Evolutionary conservation across 2,888 invertebrate genomes (phyloP), one percentile per base, ranked within the genome.

Genomic region (Dicyrtoma fusca): DNA sequence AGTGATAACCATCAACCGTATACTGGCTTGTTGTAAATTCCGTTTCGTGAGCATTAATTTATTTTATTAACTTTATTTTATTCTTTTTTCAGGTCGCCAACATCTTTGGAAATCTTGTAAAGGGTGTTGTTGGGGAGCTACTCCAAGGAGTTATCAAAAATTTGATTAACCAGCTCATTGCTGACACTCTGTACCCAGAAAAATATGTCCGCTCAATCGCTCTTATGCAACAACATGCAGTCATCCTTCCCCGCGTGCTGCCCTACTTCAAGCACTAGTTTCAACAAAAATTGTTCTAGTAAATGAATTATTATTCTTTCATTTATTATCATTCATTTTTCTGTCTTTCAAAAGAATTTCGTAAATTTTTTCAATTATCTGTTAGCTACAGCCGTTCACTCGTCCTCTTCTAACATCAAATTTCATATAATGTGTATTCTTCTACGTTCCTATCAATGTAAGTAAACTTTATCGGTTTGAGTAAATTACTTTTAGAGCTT

Each of bases 101-200:
- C 10, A 64, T 75, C 45, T 11, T 78, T 26, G 77, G 78, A 26
- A 79, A 78, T 61, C 42, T 77, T 3, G 68, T 78, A 19, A 78
- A 78, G 71, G 71, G 74, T 11, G 34, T 77, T 25, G 76, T 79
- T n/a, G 76, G 71, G 34, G 61, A 61, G 42, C n/a, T 78, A 5
- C 34, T 79, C 19, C 75, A 79, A 71, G 76, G 76, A 21, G n/a
- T 73, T 1, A 74, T 79, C 44, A 73, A 69, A 55, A 55, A 65
- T 44, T 44, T 78, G 19, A 70, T 79, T n/a, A 76, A 77, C 49
- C 49, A 62, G 1, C 63, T 76, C 61, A 42, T 79, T 21, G 61
- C 57, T 8, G 57, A 47, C 13, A 66, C 68, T 19, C 25, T 76
- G 11, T 71, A 66, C 59, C 75, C 77, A n/a, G 69, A 73, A 23